Conservation (phyloP, 1,140 invertebrate genomes). For the Drosophila orena region DNA sequence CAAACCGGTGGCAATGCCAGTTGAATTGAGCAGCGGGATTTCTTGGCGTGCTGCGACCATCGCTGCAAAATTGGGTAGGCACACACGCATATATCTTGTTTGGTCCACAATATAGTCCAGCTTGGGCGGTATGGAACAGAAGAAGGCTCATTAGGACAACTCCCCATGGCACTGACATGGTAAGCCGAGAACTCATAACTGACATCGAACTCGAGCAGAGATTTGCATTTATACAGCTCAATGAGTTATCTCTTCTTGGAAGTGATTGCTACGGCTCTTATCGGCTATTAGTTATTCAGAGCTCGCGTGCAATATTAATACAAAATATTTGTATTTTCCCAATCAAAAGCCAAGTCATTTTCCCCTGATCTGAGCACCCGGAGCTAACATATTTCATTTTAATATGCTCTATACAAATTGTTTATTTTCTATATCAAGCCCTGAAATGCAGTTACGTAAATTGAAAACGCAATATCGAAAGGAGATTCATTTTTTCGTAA, state of each 20-base stretch:
- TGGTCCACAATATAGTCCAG: not conserved
- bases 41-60: not conserved
- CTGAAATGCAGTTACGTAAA: too few species aligned
- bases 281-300: not conserved
- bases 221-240: not conserved
- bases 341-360: not conserved
- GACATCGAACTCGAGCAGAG: not conserved
- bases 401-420: not conserved
- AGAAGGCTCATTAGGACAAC: not conserved
- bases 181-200: not conserved
- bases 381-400: too few species aligned
- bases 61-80: not conserved
- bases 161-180: not conserved
- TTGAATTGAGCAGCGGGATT: not conserved
- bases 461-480: not conserved
- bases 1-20: not conserved
- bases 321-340: not conserved
- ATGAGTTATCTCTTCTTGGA: constrained; percentile 1
- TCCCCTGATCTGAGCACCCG: not conserved
- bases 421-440: too few species aligned
- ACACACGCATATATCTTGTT: not conserved
- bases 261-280: not conserved
- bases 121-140: not conserved
- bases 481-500: not conserved
- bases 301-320: not conserved